phyloP scores from a whole-genome alignment of 2,113 vertebrate genomes.

The Ciconia boyciana region DNA sequence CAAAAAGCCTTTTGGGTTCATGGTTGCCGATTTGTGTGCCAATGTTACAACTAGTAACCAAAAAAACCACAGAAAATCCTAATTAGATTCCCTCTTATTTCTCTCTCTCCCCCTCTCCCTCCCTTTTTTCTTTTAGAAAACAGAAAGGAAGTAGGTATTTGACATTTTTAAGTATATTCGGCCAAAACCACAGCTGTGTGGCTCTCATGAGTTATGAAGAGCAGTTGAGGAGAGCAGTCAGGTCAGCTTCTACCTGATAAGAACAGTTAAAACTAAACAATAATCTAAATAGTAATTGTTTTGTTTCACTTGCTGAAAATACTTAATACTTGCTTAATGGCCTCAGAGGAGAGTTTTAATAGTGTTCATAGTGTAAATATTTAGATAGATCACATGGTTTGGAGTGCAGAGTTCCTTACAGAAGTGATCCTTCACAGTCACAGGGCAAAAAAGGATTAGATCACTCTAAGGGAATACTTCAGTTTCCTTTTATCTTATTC shows the following conservation, averaged over 20 bases:
- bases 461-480: not conserved
- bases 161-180: not conserved
- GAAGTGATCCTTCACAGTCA: not conserved
- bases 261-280: not conserved
- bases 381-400: not conserved
- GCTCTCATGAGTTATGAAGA: not conserved
- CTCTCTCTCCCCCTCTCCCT: not conserved
- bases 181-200: not conserved
- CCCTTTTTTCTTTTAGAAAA: not conserved
- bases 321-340: not conserved
- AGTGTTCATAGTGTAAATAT: slow-evolving; percentile 18
- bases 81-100: not conserved
- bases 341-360: not conserved
- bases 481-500: not conserved
- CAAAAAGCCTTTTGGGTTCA: not conserved
- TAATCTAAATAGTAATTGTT: not conserved
- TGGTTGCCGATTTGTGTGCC: not conserved
- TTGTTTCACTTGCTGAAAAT: not conserved
- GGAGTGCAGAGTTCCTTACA: not conserved
- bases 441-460: not conserved
- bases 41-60: not conserved
- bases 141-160: not conserved
- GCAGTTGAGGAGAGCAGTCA: not conserved
- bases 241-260: not conserved
- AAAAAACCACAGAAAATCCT: not conserved